These are phyloP conservation scores for Alviniconcha marisindica DNA, from an alignment of 1,140 invertebrate species.

Conservation along the genomic window DNA sequence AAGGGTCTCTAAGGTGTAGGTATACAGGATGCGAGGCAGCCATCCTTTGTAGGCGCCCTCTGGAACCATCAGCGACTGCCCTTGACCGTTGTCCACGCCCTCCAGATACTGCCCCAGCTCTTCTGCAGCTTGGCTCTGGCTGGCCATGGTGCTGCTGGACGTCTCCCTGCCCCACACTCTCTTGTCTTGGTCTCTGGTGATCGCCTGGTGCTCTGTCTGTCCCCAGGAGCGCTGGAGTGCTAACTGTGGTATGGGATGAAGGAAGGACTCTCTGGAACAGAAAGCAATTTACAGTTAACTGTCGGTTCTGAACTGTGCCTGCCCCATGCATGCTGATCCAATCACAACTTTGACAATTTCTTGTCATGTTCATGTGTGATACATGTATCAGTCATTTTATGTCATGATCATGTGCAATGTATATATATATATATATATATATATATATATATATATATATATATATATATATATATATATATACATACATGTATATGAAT, in stretches of 20 bases:
- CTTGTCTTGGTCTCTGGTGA: neutral
- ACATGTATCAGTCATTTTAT: too few relatives aligned
- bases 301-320: neutral
- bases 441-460: too few relatives aligned
- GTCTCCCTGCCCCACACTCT: too few relatives aligned
- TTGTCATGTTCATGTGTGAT: too few relatives aligned
- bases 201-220: neutral
- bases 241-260: neutral
- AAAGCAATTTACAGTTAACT: neutral
- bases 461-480: too few relatives aligned
- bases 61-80: conserved; percentile 57
- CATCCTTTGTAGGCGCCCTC: conserved; percentile 71
- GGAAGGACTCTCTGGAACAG: neutral
- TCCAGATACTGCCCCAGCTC: conserved; percentile 55
- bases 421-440: too few relatives aligned
- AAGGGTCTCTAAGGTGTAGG: conserved; percentile 58
- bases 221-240: too few relatives aligned
- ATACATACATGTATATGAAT: too few relatives aligned
- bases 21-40: conserved; percentile 66
- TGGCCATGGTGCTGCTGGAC: conserved; percentile 16
- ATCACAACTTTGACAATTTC: too few relatives aligned
- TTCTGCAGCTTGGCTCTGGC: conserved; percentile 57
- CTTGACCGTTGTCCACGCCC: conserved; percentile 45
- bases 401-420: too few relatives aligned
- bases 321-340: neutral